Base-by-base conservation (phyloP, 2,113 vertebrate genomes). In the Bothrops jararaca region DNA sequence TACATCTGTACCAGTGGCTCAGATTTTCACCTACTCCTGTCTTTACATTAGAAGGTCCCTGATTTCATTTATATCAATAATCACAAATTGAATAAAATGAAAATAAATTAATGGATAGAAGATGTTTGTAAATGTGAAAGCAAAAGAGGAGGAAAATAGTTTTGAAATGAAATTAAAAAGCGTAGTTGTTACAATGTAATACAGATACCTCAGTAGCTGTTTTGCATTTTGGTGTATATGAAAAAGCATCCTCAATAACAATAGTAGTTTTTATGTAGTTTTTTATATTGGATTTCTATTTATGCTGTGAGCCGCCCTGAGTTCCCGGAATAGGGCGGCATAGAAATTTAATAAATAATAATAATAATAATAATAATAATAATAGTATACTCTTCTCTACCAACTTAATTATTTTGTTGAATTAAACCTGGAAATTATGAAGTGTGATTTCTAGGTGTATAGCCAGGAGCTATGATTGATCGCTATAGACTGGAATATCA, bases 381-480 rank as follows among this genome's bases (percentile, higher is more conserved):
- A n/a, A n/a, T n/a, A 52, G 39, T 64, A n/a, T 50, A 88, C 34
- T 24, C 86, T 52, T 18, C n/a, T 9, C 20, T 20, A 60, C 6
- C 9, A 57, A 52, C 4, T 86, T 85, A 60, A 86, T 90, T 92
- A 54, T 39, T 92, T 90, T 52, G 60, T 54, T 86, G 56, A 90
- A 29, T 45, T 60, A 48, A 92, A 92, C 86, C 23, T 50, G 74
- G 74, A 48, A 29, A 39, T 85, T 56, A 56, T 9, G 54, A 90
- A n/a, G 53, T 85, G 54, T 60, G 69, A 92, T 85, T n/a, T 58
- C 74, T 90, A 89, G 64, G 74, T 85, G 60, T 86, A 12, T 86
- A 39, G 29, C 58, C 42, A 90, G 50, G 88, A 85, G 23, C 29
- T 45, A 86, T 86, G 88, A 92, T 24, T 90, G 69, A 60, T 48